A percentile compares a stretch with the other conserved stretches of the same genome.
These are phyloP conservation scores for Bellardia pandia DNA, from an alignment of 2,888 invertebrate species.

Conservation along the genomic window DNA sequence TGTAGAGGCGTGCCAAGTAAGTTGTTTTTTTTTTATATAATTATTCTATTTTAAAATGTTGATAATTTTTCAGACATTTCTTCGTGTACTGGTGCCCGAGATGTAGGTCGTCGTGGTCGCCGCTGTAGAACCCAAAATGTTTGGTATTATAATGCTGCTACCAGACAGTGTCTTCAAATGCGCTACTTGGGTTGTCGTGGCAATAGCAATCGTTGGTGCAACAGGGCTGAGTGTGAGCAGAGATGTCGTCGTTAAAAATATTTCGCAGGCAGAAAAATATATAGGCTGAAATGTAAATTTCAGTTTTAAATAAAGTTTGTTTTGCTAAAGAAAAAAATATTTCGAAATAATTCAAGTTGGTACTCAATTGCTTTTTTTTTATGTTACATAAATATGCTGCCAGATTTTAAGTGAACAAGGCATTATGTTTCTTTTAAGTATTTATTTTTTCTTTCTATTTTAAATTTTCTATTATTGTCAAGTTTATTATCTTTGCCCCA, in stretches of 20 bases:
- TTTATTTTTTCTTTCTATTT: neutral
- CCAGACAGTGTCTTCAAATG: neutral
- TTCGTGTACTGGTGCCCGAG: neutral
- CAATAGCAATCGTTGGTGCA: slow-evolving; percentile 29
- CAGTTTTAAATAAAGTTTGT: too few species aligned
- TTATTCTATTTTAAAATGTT: too few species aligned
- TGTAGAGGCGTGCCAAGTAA: neutral
- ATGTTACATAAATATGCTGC: too few species aligned
- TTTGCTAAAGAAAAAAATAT: too few species aligned
- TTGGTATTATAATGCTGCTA: neutral
- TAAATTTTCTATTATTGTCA: neutral
- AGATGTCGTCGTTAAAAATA: slow-evolving; percentile 9
- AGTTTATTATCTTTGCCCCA: slow-evolving; percentile 5
- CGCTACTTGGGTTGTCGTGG: slow-evolving; percentile 15
- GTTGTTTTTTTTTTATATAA: neutral
- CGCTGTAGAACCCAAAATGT: neutral
- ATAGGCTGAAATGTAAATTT: too few species aligned
- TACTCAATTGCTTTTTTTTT: too few species aligned
- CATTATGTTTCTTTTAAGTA: too few species aligned
- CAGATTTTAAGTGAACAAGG: too few species aligned
- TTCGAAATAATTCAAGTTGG: too few species aligned
- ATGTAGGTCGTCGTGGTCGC: neutral
- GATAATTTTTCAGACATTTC: neutral
- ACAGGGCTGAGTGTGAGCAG: slow-evolving; percentile 1
- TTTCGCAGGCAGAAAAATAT: too few species aligned